Evolutionary conservation across 2,888 invertebrate species (phyloP).

Genomic region (Drosophila seclusa): DNA sequence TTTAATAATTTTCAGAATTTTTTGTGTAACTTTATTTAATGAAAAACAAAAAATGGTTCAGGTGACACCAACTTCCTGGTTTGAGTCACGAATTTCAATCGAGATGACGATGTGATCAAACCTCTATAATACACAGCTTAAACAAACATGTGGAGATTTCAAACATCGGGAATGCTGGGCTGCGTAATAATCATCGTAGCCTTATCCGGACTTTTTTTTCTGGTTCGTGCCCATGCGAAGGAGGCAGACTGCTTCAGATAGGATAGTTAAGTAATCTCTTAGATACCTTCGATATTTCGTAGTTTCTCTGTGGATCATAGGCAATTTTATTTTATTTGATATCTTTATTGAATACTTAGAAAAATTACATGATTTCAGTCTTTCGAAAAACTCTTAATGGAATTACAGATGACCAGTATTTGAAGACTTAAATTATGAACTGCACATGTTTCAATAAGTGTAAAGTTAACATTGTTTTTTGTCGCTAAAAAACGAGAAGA

Average conservation of each 20-base stretch:
- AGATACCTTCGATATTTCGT: background rate
- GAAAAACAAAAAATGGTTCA: background rate
- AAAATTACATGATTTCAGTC: conserved; percentile 42
- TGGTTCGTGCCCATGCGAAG: background rate
- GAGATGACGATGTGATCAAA: background rate
- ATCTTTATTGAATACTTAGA: conserved; percentile 12
- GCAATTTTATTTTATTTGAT: conserved; percentile 1
- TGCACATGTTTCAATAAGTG: background rate
- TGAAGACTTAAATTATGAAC: conserved; percentile 2
- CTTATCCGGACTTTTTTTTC: background rate
- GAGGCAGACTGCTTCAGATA: background rate
- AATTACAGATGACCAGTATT: conserved; percentile 18
- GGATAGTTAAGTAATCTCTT: background rate
- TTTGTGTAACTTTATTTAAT: background rate
- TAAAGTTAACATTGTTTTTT: background rate
- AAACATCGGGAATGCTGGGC: background rate
- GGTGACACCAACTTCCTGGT: background rate
- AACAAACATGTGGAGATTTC: no score
- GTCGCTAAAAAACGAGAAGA: background rate
- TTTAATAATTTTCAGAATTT: background rate
- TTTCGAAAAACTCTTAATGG: conserved; percentile 38
- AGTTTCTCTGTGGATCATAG: background rate
- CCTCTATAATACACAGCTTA: no score
- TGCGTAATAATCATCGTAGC: background rate
- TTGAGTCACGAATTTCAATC: background rate